Evolutionary conservation across 2,797 vertebrate genomes (phyloP).

Genomic region (Siniperca scherzeri): DNA sequence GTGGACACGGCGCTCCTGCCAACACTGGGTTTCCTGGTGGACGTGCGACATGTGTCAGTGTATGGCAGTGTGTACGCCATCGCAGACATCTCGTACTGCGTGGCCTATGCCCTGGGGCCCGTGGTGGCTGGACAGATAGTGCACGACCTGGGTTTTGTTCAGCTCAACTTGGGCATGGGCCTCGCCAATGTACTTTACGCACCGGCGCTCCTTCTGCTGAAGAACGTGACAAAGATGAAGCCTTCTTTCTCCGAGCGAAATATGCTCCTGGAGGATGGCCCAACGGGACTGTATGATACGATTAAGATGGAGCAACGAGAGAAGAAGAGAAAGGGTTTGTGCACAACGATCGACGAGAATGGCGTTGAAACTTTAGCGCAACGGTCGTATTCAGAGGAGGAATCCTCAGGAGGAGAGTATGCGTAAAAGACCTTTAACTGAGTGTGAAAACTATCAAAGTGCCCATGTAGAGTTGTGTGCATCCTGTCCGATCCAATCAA

Average conservation of each 20-base stretch:
- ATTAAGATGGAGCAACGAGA: conserved; percentile 93
- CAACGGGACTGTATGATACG: conserved; percentile 95
- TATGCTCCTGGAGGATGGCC: conserved; percentile 94
- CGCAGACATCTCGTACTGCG: conserved; percentile 97
- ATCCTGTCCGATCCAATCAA: conserved; percentile 74
- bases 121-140: conserved; percentile 96
- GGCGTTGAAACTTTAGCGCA: conserved; percentile 83
- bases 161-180: conserved; percentile 98
- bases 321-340: conserved; percentile 83
- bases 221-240: conserved; percentile 93
- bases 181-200: conserved; percentile 96
- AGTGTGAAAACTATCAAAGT: conserved; percentile 70
- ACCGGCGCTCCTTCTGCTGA: conserved; percentile 93
- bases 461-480: conserved; percentile 72
- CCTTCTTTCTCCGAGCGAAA: conserved; percentile 95
- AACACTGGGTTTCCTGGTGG: conserved; percentile 96
- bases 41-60: conserved; percentile 95
- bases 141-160: conserved; percentile 93
- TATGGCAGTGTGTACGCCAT: conserved; percentile 99
- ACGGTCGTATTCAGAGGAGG: conserved; percentile 87
- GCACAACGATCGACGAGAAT: conserved; percentile 85
- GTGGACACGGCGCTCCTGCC: conserved; percentile 98
- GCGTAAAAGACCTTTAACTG: conserved; percentile 83
- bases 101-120: conserved; percentile 96
- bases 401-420: conserved; percentile 90